These are phyloP conservation scores for Geotrypetes seraphini DNA, from an alignment of 2,797 vertebrate genomes.

Conservation along the genomic window DNA sequence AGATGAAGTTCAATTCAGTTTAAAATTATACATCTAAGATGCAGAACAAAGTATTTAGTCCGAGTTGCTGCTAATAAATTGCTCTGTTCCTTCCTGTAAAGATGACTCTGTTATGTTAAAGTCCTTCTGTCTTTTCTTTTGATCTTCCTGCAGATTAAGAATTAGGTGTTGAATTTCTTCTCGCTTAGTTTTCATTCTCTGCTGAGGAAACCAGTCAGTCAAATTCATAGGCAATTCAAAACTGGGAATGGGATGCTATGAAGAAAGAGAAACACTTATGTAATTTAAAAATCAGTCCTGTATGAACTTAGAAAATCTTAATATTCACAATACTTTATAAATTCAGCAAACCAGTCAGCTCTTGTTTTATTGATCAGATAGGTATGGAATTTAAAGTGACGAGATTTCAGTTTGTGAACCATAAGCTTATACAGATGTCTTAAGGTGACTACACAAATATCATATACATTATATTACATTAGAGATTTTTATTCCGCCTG, in stretches of 20 bases:
- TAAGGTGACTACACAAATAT: too few species aligned
- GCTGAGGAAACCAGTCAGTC: constrained; percentile 86
- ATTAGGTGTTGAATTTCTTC: constrained; percentile 87
- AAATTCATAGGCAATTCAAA: constrained; percentile 89
- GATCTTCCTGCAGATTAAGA: constrained; percentile 71
- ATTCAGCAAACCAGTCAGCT: too few species aligned
- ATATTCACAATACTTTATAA: too few species aligned
- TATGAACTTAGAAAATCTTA: too few species aligned
- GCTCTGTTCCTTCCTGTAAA: constrained; percentile 46
- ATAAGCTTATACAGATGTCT: too few species aligned
- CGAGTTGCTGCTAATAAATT: constrained; percentile 44
- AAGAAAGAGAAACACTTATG: constrained; percentile 5
- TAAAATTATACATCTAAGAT: constrained; percentile 37
- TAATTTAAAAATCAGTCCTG: too few species aligned
- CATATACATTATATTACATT: too few species aligned
- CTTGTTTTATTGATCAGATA: too few species aligned
- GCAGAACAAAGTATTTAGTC: constrained; percentile 51
- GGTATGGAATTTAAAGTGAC: too few species aligned
- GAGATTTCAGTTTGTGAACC: too few species aligned
- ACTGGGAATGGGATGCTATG: constrained; percentile 78
- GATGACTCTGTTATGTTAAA: constrained; percentile 50
- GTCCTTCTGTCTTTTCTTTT: constrained; percentile 64
- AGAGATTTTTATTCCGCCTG: too few species aligned
- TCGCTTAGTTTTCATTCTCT: constrained; percentile 92
- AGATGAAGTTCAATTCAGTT: constrained; percentile 24